A percentile compares a stretch with the other conserved stretches of the same genome.
These are phyloP conservation scores for Corvus cornix DNA, from an alignment of 2,113 vertebrate genomes.

Conservation along the genomic window DNA sequence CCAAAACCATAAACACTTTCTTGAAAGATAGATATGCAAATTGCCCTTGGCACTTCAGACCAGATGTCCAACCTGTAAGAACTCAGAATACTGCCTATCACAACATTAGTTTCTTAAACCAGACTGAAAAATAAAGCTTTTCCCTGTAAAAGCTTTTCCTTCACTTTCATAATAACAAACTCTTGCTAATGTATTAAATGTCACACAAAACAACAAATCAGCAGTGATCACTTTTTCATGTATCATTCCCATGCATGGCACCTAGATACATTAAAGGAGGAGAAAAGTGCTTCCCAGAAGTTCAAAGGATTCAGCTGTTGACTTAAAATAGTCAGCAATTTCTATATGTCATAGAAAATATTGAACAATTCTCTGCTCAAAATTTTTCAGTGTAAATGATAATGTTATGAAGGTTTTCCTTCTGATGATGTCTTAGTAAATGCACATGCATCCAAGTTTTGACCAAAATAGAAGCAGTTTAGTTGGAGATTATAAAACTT, in stretches of 20 bases:
- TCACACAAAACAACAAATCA: neutral
- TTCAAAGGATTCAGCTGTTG: neutral
- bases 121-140: neutral
- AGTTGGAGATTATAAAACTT: neutral
- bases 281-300: neutral
- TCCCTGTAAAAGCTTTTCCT: neutral
- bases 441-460: neutral
- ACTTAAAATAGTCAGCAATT: neutral
- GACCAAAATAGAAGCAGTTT: neutral
- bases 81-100: neutral
- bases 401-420: neutral
- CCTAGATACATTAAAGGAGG: neutral
- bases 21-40: neutral
- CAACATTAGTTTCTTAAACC: neutral
- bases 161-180: neutral
- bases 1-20: neutral
- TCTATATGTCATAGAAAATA: neutral
- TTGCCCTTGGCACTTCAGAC: neutral
- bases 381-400: neutral
- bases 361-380: neutral
- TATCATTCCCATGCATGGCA: neutral
- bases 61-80: neutral
- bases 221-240: neutral
- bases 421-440: neutral
- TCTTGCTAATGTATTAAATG: neutral